Evolutionary conservation across 2,113 vertebrate species (phyloP), one percentile per base, ranked within the genome.

Genomic region (Etheostoma spectabile): DNA sequence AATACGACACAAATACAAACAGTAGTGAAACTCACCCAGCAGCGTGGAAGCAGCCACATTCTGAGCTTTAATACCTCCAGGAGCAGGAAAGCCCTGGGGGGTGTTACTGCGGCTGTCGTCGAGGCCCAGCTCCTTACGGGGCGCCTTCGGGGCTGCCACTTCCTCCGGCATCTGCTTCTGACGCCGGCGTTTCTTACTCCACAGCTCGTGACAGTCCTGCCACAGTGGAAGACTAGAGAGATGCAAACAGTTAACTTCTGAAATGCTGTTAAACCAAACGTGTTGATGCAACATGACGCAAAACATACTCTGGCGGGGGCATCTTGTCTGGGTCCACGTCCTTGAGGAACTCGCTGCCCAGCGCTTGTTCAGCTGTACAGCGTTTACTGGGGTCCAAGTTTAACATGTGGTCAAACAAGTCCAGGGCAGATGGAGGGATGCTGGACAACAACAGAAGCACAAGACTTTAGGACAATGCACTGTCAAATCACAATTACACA

Each of bases 141-240:
- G 97, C 21, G 96, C 95, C 93, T 99, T 99, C 0, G 97, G 79
- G 53, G 96, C 96, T 7, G 95, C 93, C 61, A 95, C 86, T 42
- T 99, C 98, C 91, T 99, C 98, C 0, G 95, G 96, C 95, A 98
- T 96, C 92, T 99, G 98, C 93, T 99, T 99, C 95, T 99, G 98
- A 35, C 98, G 93, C 87, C 98, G 95, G 1, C 98, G 96, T 56
- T 99, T 99, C 94, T 99, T 99, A 93, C 98, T 99, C 98, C 98
- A 99, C 69, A 99, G 93, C 88, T 99, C 98, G 67, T 99, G 98
- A 89, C 98, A 99, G 94, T 99, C 98, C 93, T 99, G 98, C 98
- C 98, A 99, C 80, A 99, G 95, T 68, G 98, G 98, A 89, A 99
- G 97, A 84, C 98, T 99, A 84, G 10, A 53, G 35, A 51, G 73